A percentile compares a stretch with the other conserved stretches of the same genome.
These are phyloP conservation scores for Geococcyx californianus DNA, from an alignment of 2,113 vertebrate genomes.

Conservation along the genomic window DNA sequence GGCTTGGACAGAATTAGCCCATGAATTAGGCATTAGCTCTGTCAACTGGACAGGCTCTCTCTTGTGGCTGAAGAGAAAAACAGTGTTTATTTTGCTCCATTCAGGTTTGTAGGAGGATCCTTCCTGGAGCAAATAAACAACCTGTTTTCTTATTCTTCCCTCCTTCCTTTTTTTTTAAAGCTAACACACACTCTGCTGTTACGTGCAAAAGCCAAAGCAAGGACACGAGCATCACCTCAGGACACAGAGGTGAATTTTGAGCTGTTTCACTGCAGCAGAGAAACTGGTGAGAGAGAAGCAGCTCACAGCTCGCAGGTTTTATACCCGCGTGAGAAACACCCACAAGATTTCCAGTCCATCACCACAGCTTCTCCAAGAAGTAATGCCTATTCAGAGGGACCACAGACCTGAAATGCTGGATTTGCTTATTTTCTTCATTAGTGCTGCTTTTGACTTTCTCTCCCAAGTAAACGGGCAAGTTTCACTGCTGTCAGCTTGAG, in stretches of 20 bases:
- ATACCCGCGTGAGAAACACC: not conserved
- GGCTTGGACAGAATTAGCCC: not conserved
- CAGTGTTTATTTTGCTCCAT: not conserved
- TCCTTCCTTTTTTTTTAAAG: too few relatives aligned
- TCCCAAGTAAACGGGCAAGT: conserved; percentile 11
- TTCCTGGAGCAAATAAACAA: not conserved
- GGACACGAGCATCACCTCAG: not conserved
- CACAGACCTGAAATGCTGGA: conserved; percentile 20
- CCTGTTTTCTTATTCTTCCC: not conserved
- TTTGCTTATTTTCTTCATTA: conserved; percentile 26
- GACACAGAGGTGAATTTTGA: not conserved
- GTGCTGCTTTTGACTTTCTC: conserved; percentile 37
- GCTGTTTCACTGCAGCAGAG: not conserved
- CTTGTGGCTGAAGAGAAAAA: not conserved
- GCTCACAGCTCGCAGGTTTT: not conserved
- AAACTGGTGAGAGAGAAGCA: not conserved
- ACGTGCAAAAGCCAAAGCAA: not conserved
- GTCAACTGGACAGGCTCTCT: not conserved
- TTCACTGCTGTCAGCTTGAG: conserved; percentile 21
- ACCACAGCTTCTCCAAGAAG: not conserved
- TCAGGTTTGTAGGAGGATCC: not conserved
- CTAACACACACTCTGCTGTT: not conserved
- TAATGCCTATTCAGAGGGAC: not conserved
- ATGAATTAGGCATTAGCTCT: not conserved
- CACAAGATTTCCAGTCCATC: not conserved